Evolutionary conservation across 2,113 vertebrate genomes (phyloP).

Genomic region (Castor canadensis): DNA sequence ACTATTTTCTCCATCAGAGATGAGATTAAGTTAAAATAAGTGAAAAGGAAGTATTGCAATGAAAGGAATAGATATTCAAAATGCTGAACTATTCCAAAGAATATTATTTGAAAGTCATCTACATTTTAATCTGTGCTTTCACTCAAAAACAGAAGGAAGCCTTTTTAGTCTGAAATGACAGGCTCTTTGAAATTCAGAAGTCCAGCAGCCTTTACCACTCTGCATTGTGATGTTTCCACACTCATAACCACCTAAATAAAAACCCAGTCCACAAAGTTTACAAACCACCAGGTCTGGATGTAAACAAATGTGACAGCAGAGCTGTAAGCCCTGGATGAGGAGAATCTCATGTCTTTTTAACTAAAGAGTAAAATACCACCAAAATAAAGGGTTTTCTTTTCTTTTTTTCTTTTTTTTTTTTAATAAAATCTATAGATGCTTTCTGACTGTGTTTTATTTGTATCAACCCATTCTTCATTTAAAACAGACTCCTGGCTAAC

Average conservation of each 20-base stretch:
- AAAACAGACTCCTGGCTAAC: background rate
- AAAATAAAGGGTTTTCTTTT: background rate
- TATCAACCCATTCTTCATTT: background rate
- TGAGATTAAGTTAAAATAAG: conserved; percentile 42
- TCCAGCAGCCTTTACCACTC: background rate
- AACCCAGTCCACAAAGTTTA: background rate
- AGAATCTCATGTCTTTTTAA: conserved; percentile 37
- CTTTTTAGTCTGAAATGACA: conserved; percentile 38
- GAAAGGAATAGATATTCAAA: conserved; percentile 20
- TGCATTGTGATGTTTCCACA: background rate
- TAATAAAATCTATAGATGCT: background rate
- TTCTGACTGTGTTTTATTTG: conserved; percentile 22
- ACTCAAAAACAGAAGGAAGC: background rate
- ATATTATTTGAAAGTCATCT: background rate
- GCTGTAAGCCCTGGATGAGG: background rate
- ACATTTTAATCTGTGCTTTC: background rate
- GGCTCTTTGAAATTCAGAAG: conserved; percentile 55
- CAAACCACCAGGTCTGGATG: conserved; percentile 29
- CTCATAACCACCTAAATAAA: conserved; percentile 9
- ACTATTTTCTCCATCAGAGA: background rate
- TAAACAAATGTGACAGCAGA: background rate
- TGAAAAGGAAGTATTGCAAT: conserved; percentile 16
- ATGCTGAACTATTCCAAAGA: background rate
- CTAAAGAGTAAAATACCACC: conserved; percentile 36
- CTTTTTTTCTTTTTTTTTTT: background rate